A percentile compares a stretch with the other conserved stretches of the same genome.
These are phyloP conservation scores for Cheilosia scutellata DNA, from an alignment of 2,888 invertebrate genomes.

Conservation along the genomic window DNA sequence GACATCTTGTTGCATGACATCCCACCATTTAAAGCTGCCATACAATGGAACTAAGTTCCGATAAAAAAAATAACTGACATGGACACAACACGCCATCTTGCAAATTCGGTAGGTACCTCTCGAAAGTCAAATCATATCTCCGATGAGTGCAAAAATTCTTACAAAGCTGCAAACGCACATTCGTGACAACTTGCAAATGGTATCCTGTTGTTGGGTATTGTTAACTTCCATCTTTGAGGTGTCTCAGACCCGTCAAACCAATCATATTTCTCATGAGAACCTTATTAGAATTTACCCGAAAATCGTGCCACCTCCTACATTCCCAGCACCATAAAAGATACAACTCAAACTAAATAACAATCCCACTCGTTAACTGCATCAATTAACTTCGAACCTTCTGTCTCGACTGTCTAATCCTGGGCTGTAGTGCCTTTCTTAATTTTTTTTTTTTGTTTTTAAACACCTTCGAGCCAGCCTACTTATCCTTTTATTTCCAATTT, in stretches of 20 bases:
- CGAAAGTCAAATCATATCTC: too few species aligned
- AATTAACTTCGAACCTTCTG: slow-evolving; percentile 47
- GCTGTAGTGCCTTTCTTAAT: neutral
- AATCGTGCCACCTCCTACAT: neutral
- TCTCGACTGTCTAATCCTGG: slow-evolving; percentile 43
- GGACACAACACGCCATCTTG: too few species aligned
- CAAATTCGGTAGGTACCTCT: too few species aligned
- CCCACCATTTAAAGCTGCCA: too few species aligned
- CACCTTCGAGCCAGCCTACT: slow-evolving; percentile 41
- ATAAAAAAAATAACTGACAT: too few species aligned
- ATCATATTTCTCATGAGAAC: slow-evolving; percentile 2
- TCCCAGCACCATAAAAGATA: slow-evolving; percentile 2
- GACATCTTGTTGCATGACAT: too few species aligned
- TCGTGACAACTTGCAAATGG: too few species aligned
- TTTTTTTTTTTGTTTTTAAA: slow-evolving; percentile 19
- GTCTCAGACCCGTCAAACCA: neutral
- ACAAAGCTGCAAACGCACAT: too few species aligned
- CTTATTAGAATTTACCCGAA: neutral
- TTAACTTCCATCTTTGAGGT: too few species aligned
- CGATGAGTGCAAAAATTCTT: too few species aligned
- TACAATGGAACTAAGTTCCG: too few species aligned
- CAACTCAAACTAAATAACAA: slow-evolving; percentile 6
- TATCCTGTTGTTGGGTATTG: too few species aligned
- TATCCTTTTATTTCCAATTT: slow-evolving; percentile 43
- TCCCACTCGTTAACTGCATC: slow-evolving; percentile 41